Percentiles rank a stretch among this genome's conserved stretches.
These are phyloP conservation scores for Bathynomus jamesi DNA, from an alignment of 1,140 invertebrate genomes.

Conservation along the genomic window DNA sequence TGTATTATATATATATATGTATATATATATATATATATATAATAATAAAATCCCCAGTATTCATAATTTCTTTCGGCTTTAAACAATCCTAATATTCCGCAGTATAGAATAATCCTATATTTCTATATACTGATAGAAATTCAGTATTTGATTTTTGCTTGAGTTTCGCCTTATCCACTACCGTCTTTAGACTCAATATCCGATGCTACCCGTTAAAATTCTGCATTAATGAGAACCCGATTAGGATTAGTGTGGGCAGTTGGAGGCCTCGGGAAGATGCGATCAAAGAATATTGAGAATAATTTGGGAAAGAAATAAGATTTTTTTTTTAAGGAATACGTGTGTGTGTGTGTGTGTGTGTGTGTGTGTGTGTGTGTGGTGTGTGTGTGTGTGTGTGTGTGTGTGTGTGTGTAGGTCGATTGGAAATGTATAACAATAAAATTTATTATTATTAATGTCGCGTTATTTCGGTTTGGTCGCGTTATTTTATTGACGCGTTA, in stretches of 20 bases:
- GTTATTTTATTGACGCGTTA: too few relatives aligned
- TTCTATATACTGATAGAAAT: conserved; percentile 14
- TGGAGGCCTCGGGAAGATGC: background rate
- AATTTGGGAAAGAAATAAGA: background rate
- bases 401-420: background rate
- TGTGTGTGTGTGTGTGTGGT: conserved; percentile 9
- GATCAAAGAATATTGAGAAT: background rate
- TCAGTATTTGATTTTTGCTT: too few relatives aligned
- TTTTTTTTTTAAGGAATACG: background rate
- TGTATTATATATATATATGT: background rate
- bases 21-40: conserved; percentile 8
- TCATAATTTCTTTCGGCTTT: background rate
- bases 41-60: conserved; percentile 2
- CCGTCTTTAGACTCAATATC: too few relatives aligned
- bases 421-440: background rate
- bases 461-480: too few relatives aligned
- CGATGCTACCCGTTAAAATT: too few relatives aligned
- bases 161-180: too few relatives aligned
- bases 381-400: conserved; percentile 5
- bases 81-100: too few relatives aligned
- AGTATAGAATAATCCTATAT: background rate
- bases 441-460: background rate
- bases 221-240: background rate
- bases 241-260: background rate
- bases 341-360: background rate